These are phyloP conservation scores for Phasianus colchicus DNA, from an alignment of 2,113 vertebrate species.

Conservation along the genomic window DNA sequence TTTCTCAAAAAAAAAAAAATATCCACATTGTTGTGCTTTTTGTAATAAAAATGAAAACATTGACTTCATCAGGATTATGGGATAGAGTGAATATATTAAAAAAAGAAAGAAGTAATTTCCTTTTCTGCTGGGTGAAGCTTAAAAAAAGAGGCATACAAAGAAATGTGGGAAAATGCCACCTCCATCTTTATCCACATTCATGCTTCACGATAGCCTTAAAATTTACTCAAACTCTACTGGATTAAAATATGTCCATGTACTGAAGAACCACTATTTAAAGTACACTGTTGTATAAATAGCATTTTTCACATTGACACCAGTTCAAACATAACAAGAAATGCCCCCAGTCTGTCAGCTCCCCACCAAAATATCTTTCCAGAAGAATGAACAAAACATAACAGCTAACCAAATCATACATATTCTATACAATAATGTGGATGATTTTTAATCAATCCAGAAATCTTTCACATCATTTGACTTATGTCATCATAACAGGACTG, in stretches of 20 bases:
- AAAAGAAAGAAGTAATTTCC: background rate
- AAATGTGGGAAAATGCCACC: background rate
- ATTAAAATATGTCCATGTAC: constrained; percentile 37
- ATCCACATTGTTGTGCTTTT: background rate
- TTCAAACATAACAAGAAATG: constrained; percentile 36
- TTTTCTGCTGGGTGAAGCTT: background rate
- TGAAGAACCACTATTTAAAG: constrained; percentile 29
- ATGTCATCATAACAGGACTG: constrained; percentile 56
- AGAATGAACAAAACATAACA: constrained; percentile 48
- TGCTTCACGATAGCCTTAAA: background rate
- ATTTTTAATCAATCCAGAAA: constrained; percentile 70
- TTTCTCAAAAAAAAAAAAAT: constrained; percentile 15
- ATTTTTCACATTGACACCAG: constrained; percentile 34
- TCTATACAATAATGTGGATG: constrained; percentile 57
- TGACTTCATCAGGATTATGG: background rate
- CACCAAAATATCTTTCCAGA: background rate
- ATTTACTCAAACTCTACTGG: background rate
- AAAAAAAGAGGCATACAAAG: background rate
- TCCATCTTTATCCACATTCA: background rate
- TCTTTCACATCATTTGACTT: constrained; percentile 71
- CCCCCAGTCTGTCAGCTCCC: constrained; percentile 40
- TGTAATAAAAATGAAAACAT: constrained; percentile 25
- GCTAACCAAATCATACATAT: constrained; percentile 50
- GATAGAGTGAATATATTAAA: background rate
- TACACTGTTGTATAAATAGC: constrained; percentile 7